Evolutionary conservation across 2,888 invertebrate genomes (phyloP).

Genomic region (Lithophane leautieri): DNA sequence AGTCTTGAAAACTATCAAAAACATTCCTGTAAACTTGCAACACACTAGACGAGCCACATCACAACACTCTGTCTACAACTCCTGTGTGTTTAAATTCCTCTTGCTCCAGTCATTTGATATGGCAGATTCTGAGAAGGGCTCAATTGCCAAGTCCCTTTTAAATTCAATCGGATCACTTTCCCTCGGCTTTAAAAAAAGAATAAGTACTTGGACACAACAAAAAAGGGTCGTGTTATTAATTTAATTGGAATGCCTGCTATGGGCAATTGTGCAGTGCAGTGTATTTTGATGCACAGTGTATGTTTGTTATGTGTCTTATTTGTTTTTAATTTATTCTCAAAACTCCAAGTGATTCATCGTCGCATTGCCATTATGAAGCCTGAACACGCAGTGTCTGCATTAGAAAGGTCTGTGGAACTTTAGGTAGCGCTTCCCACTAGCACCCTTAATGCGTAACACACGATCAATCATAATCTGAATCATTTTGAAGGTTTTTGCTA

Average conservation of each 20-base stretch:
- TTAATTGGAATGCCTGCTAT: constrained; percentile 48
- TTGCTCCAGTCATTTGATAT: constrained; percentile 67
- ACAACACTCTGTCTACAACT: constrained; percentile 42
- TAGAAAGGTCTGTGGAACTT: no score
- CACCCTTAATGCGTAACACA: no score
- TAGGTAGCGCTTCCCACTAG: no score
- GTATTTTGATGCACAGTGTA: background rate
- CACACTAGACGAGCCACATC: constrained; percentile 41
- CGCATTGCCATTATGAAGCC: no score
- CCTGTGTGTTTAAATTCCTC: constrained; percentile 52
- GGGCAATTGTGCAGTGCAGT: background rate
- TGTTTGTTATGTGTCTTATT: background rate
- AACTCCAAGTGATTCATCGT: no score
- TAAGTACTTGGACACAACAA: constrained; percentile 27
- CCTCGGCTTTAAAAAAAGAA: constrained; percentile 36
- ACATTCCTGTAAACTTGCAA: constrained; percentile 51
- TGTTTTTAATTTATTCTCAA: no score
- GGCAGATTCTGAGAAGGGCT: constrained; percentile 65
- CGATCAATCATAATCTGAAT: no score
- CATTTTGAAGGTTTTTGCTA: no score
- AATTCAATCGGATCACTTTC: constrained; percentile 48
- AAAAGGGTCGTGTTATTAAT: constrained; percentile 44
- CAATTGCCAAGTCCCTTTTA: constrained; percentile 49
- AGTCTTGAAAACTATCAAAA: constrained; percentile 44
- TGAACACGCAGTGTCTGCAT: no score